Percentiles rank a stretch among this genome's conserved stretches.
phyloP scores from a whole-genome alignment of 2,113 vertebrate genomes.

The Microtus ochrogaster region DNA sequence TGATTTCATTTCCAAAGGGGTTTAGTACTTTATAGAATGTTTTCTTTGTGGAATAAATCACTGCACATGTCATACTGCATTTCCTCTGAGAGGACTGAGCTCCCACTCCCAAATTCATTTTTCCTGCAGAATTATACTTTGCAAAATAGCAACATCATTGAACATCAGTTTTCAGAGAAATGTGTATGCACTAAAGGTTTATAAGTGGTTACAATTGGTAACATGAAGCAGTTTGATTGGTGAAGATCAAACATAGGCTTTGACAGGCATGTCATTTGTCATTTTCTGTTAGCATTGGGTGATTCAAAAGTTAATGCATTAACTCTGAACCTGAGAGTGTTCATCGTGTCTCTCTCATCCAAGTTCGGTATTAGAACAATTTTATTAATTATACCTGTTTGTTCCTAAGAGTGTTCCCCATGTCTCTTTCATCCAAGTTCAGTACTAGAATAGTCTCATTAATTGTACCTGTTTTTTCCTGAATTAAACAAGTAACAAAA shows the following conservation, averaged over 20 bases:
- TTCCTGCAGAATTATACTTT: constrained; percentile 71
- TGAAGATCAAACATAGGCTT: not conserved
- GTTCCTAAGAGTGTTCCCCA: not conserved
- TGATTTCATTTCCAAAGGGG: constrained; percentile 68
- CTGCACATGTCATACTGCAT: constrained; percentile 2
- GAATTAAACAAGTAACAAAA: not conserved
- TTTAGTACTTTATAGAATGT: constrained; percentile 72
- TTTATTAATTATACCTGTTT: not conserved
- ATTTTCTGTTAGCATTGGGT: not conserved
- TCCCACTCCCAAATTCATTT: constrained; percentile 54
- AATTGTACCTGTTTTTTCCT: not conserved
- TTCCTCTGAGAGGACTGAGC: constrained; percentile 66
- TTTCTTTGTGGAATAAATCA: constrained; percentile 75
- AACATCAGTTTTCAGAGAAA: constrained; percentile 16
- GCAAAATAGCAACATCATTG: constrained; percentile 54
- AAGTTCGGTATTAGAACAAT: not conserved
- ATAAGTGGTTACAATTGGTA: not conserved
- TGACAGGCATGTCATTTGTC: not conserved
- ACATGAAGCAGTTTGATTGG: not conserved
- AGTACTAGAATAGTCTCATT: not conserved
- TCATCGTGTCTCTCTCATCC: not conserved
- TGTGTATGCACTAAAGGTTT: not conserved
- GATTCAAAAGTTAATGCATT: not conserved
- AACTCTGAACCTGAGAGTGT: not conserved
- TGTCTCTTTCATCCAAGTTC: not conserved